A percentile compares a stretch with the other conserved stretches of the same genome.
Evolutionary conservation across 2,113 vertebrate genomes (phyloP).

Genomic region (Seriola dumerili): DNA sequence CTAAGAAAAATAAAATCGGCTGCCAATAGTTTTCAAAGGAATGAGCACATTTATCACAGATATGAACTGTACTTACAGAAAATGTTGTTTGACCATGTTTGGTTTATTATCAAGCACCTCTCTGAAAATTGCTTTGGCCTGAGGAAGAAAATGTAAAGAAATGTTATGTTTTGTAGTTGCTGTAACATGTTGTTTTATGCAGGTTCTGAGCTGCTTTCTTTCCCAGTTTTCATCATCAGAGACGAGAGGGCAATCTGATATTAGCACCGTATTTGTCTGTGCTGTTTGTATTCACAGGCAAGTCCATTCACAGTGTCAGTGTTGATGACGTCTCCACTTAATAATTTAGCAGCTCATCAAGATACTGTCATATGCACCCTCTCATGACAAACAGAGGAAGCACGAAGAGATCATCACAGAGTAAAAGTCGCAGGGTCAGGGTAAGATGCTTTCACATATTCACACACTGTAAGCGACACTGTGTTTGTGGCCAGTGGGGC

Average conservation of each 20-base stretch:
- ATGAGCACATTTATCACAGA: not conserved
- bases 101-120: slow-evolving; percentile 33
- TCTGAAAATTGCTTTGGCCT: slow-evolving; percentile 83
- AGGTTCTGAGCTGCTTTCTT: not conserved
- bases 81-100: slow-evolving; percentile 50
- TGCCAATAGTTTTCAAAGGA: not conserved
- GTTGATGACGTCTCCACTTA: slow-evolving; percentile 47
- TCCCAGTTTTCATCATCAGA: not conserved
- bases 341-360: slow-evolving; percentile 73
- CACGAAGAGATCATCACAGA: slow-evolving; percentile 21
- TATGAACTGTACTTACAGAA: slow-evolving; percentile 74
- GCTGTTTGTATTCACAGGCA: slow-evolving; percentile 10
- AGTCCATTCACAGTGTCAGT: slow-evolving; percentile 50
- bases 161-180: not conserved
- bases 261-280: not conserved
- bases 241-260: slow-evolving; percentile 37
- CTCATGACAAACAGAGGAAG: slow-evolving; percentile 35
- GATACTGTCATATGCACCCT: slow-evolving; percentile 46
- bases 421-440: not conserved
- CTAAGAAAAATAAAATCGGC: not conserved
- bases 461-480: not conserved
- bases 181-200: not conserved
- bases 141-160: slow-evolving; percentile 28
- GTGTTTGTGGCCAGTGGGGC: too few relatives aligned
- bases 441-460: slow-evolving; percentile 3